A percentile compares a stretch with the other conserved stretches of the same genome.
These are phyloP conservation scores for Cataglyphis albicans DNA, from an alignment of 2,888 invertebrate genomes.

Conservation along the genomic window DNA sequence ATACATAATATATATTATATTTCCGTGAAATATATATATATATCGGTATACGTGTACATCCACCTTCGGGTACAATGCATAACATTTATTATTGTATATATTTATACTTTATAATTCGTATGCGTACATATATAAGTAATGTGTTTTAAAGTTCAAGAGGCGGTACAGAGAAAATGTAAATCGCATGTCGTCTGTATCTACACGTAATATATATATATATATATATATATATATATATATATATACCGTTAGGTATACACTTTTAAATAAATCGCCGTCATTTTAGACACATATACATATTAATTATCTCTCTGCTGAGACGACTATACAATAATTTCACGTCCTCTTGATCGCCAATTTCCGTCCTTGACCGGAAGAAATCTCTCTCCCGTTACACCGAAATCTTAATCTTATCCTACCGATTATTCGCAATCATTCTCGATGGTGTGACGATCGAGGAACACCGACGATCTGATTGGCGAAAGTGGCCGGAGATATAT, in stretches of 20 bases:
- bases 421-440: conserved; percentile 50
- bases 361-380: neutral
- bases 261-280: conserved; percentile 28
- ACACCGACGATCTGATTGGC: conserved; percentile 87
- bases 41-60: conserved; percentile 80
- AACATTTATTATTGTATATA: conserved; percentile 72
- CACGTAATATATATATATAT: neutral
- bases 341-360: neutral
- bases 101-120: conserved; percentile 68
- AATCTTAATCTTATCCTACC: conserved; percentile 52
- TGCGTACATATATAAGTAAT: conserved; percentile 68
- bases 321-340: conserved; percentile 25
- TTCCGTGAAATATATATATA: conserved; percentile 52
- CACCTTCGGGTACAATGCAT: conserved; percentile 78
- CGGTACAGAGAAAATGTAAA: conserved; percentile 51
- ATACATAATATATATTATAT: conserved; percentile 53
- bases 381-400: conserved; percentile 27
- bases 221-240: neutral
- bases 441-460: conserved; percentile 34
- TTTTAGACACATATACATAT: conserved; percentile 43
- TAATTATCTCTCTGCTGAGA: conserved; percentile 33
- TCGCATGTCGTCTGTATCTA: conserved; percentile 20
- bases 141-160: conserved; percentile 62
- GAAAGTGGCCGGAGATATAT: conserved; percentile 91
- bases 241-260: neutral